Evolutionary conservation across 2,888 invertebrate species (phyloP), one percentile per base, ranked within the genome.

Genomic region (Nebria salina): DNA sequence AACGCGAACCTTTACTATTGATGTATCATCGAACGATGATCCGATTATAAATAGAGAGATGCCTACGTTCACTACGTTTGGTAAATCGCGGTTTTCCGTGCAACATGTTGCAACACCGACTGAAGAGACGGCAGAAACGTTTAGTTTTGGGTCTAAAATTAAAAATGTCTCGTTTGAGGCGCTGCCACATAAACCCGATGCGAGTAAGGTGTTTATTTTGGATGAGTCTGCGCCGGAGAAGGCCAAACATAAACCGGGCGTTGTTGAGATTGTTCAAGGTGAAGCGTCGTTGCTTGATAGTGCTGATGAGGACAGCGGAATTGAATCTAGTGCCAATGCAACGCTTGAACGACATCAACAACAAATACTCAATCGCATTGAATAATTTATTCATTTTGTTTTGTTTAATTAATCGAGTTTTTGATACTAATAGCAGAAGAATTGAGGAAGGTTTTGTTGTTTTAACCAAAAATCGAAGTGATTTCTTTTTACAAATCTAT

Each of bases 291-390:
- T 92, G 54, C 86, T 92, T 70, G 93, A 93, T 86, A 92, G 92
- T 85, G 92, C 92, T 0, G 93, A 93, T 85, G 93, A 93, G 84
- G 93, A 93, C 86, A 93, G 92, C 42, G 93, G 93, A 3, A 93
- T 93, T 74, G 93, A 93, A 86, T 92, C 92, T 84, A 92, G 92
- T 86, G 89, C 91, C 65, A 91, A 91, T 82, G 90, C 91, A 1
- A 92, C 92, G 8, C 89, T 92, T 54, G 92, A 93, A 85, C 88
- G 92, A 74, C 80, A 75, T 70, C 75, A 80, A 34, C 81, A 76
- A 72, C 81, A 81, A 73, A 65, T 76, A 76, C 66, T 73, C 64
- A 43, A 75, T 75, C 54, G 65, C 20, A 25, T 75, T 75, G 20
- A 11, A 42, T 54, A 26, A n/a, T 64, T 54, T 75, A 41, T 75